Conservation (phyloP, 2,797 vertebrate genomes). For the Lacerta bilineata region DNA sequence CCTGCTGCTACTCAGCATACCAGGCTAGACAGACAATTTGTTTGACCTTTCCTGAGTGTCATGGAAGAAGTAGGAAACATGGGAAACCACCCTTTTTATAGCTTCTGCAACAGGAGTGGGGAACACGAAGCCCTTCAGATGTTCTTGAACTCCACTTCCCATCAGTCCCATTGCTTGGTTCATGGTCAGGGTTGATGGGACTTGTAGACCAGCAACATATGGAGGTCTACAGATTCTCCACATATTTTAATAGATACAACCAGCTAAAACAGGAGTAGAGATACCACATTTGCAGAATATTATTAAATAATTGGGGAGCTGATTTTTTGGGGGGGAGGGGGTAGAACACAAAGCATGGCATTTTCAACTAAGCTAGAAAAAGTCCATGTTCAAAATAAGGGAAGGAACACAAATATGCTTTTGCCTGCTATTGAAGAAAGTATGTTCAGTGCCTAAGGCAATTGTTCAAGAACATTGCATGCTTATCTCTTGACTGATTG, state of each 20-base stretch:
- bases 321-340: too few relatives aligned
- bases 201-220: too few relatives aligned
- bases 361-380: background rate
- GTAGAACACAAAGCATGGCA: background rate
- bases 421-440: conserved; percentile 22
- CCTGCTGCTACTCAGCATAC: too few relatives aligned
- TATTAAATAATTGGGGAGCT: background rate
- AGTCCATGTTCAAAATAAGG: conserved; percentile 12
- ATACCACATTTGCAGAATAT: background rate
- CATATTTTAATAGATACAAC: background rate
- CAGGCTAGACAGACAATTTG: too few relatives aligned
- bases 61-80: too few relatives aligned
- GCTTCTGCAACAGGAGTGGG: too few relatives aligned
- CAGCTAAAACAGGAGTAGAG: background rate
- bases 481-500: conserved; percentile 39
- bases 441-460: conserved; percentile 30
- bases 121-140: too few relatives aligned
- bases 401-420: conserved; percentile 5
- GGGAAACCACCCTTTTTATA: too few relatives aligned
- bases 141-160: too few relatives aligned
- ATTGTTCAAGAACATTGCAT: conserved; percentile 45
- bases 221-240: too few relatives aligned
- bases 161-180: background rate
- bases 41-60: too few relatives aligned
- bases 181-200: background rate